Conservation (phyloP, 2,113 vertebrate genomes). For the Mus pahari region DNA sequence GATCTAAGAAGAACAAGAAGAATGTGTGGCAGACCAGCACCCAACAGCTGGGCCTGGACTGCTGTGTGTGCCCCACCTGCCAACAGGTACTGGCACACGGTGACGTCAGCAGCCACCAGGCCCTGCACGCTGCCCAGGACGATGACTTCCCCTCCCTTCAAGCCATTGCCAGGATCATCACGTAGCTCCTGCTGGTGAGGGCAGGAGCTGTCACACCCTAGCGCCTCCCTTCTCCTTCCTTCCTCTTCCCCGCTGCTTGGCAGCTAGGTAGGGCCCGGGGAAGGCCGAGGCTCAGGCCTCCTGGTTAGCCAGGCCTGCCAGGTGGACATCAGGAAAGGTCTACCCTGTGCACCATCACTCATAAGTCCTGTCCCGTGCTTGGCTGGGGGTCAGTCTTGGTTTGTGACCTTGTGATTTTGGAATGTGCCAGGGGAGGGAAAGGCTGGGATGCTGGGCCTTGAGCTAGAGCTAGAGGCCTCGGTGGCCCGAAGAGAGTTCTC, state of each 20-base stretch:
- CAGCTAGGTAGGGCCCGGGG: conserved; percentile 42
- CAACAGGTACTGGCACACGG: conserved; percentile 94
- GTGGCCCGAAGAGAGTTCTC: neutral
- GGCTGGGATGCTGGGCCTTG: neutral
- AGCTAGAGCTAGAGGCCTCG: neutral
- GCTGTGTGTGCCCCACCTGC: conserved; percentile 94
- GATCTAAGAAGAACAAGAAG: conserved; percentile 93
- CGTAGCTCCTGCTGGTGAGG: conserved; percentile 86
- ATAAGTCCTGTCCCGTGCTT: neutral
- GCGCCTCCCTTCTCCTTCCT: conserved; percentile 56
- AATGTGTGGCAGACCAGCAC: conserved; percentile 89
- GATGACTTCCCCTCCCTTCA: conserved; percentile 98
- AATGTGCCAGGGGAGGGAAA: neutral
- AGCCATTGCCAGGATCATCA: conserved; percentile 95
- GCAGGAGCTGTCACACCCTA: neutral
- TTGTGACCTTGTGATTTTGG: conserved; percentile 23
- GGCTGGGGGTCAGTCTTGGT: neutral
- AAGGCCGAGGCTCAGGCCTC: neutral
- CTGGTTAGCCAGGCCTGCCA: neutral
- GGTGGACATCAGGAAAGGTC: neutral
- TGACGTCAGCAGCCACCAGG: conserved; percentile 93
- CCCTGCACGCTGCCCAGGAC: conserved; percentile 89
- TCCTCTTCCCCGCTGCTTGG: conserved; percentile 49
- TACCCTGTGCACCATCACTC: neutral
- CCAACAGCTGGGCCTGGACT: conserved; percentile 90